These are phyloP conservation scores for Diarsia brunnea DNA, from an alignment of 2,888 invertebrate species.

Conservation along the genomic window DNA sequence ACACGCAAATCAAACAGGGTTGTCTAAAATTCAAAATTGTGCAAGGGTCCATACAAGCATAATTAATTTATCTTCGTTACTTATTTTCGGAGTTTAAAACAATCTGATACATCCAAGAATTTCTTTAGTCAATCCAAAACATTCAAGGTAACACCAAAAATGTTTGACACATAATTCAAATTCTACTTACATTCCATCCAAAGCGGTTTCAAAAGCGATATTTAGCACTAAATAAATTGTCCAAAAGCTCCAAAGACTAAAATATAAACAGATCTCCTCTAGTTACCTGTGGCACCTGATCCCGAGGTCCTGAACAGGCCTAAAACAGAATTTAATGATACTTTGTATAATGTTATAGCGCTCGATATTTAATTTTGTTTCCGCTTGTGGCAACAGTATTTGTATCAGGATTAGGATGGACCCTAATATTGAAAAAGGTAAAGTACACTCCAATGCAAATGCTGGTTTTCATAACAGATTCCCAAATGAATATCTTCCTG, in stretches of 20 bases:
- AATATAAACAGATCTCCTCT: conserved; percentile 63
- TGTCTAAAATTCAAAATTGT: conserved; percentile 18
- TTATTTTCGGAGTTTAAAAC: neutral
- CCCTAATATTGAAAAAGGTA: conserved; percentile 40
- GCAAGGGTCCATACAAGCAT: conserved; percentile 37
- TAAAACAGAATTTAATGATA: conserved; percentile 87
- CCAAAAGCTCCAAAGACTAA: conserved; percentile 71
- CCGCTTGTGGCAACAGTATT: conserved; percentile 43
- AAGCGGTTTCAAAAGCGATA: conserved; percentile 67
- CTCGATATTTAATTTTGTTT: conserved; percentile 77
- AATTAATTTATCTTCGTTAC: neutral
- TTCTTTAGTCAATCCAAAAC: conserved; percentile 6
- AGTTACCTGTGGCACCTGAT: conserved; percentile 84
- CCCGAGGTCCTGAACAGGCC: conserved; percentile 86
- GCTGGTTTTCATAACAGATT: conserved; percentile 18
- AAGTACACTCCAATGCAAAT: conserved; percentile 26
- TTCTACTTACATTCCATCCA: conserved; percentile 47
- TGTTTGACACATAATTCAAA: conserved; percentile 37
- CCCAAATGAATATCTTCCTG: conserved; percentile 12
- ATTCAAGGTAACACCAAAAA: conserved; percentile 30
- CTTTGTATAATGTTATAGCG: conserved; percentile 80
- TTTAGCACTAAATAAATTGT: conserved; percentile 66
- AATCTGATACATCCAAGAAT: neutral
- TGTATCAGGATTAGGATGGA: conserved; percentile 25
- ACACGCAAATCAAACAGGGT: conserved; percentile 17